Evolutionary conservation across 2,888 invertebrate genomes (phyloP).

Genomic region (Rhamnusium bicolor): DNA sequence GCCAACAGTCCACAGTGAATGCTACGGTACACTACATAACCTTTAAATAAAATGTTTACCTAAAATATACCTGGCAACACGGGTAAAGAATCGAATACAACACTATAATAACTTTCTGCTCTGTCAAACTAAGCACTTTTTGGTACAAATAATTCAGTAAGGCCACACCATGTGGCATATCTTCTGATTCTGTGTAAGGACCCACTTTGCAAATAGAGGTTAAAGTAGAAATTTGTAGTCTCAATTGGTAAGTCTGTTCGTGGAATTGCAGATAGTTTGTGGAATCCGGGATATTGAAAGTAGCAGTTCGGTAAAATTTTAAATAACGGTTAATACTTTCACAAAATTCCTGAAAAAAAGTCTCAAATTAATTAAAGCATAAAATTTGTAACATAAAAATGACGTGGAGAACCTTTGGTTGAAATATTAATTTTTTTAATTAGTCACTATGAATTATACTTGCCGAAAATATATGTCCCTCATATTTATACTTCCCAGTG

Average conservation of each 20-base stretch:
- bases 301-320: conserved; percentile 74
- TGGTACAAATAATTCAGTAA: conserved; percentile 79
- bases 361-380: conserved; percentile 12
- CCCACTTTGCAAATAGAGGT: conserved; percentile 74
- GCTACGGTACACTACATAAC: no score
- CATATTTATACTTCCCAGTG: conserved; percentile 60
- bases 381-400: no score
- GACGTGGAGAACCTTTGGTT: no score
- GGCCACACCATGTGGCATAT: conserved; percentile 73
- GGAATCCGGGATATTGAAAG: conserved; percentile 62
- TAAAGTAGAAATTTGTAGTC: conserved; percentile 73
- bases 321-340: conserved; percentile 76
- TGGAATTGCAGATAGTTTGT: conserved; percentile 61
- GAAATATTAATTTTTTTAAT: conserved; percentile 21
- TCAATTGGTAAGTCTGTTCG: conserved; percentile 71
- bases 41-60: conserved; percentile 51
- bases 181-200: conserved; percentile 60
- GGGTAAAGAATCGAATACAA: conserved; percentile 72
- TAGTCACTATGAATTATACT: conserved; percentile 35
- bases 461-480: conserved; percentile 67
- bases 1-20: no score
- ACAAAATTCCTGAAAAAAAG: conserved; percentile 75
- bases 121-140: conserved; percentile 76
- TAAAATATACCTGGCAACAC: conserved; percentile 68
- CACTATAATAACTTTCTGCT: conserved; percentile 73